These are phyloP conservation scores for Asobara japonica DNA, from an alignment of 1,140 invertebrate genomes.

Conservation along the genomic window DNA sequence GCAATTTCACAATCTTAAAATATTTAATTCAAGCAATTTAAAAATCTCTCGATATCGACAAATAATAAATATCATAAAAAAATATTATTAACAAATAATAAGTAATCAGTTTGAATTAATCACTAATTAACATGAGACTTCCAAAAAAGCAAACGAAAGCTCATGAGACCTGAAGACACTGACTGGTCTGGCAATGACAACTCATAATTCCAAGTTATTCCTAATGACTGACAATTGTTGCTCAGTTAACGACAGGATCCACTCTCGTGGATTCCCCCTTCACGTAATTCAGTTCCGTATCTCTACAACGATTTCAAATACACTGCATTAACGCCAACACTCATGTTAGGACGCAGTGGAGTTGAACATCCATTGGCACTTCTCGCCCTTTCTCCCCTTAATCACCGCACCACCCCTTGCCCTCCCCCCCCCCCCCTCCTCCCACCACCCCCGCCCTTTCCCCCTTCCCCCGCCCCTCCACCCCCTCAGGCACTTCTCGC, in stretches of 20 bases:
- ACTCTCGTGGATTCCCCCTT: conserved; percentile 19
- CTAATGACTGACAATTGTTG: too few species aligned
- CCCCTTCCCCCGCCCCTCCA: background rate
- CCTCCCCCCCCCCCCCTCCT: background rate
- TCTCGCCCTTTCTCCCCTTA: background rate
- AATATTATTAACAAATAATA: too few species aligned
- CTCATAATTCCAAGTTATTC: too few species aligned
- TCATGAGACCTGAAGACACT: too few species aligned
- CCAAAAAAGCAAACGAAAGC: too few species aligned
- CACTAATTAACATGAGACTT: too few species aligned
- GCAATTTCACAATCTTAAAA: too few species aligned
- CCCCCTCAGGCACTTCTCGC: background rate
- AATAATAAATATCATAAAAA: background rate
- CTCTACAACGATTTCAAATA: conserved; percentile 24
- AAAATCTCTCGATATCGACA: background rate
- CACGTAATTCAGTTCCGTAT: background rate
- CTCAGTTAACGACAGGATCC: too few species aligned
- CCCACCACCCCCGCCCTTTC: too few species aligned
- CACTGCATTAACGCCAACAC: conserved; percentile 14
- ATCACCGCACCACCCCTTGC: background rate
- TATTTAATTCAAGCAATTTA: background rate
- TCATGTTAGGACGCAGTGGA: background rate
- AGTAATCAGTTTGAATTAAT: too few species aligned
- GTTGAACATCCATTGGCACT: conserved; percentile 14
- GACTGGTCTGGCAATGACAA: too few species aligned